These are phyloP conservation scores for Notocelia uddmanniana DNA, from an alignment of 2,888 invertebrate species.

Conservation along the genomic window DNA sequence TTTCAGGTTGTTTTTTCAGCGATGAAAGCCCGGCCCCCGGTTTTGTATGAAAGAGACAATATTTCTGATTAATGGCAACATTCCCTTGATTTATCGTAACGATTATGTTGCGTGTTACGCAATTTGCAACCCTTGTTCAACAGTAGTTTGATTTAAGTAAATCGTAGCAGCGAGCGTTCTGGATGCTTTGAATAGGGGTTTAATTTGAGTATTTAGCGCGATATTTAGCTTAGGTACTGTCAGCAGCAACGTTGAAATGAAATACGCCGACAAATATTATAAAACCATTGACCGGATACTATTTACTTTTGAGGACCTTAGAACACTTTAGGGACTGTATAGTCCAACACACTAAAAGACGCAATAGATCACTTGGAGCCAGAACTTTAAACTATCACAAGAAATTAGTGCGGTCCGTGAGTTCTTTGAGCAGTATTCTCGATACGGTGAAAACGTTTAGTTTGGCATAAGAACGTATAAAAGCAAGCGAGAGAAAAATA, in stretches of 20 bases:
- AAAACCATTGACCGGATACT: too few species aligned
- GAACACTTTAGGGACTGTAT: too few species aligned
- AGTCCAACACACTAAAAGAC: too few species aligned
- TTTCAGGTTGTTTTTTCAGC: slow-evolving; percentile 54
- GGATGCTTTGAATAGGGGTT: slow-evolving; percentile 23
- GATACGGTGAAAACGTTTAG: too few species aligned
- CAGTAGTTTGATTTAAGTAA: slow-evolving; percentile 43
- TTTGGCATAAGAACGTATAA: too few species aligned
- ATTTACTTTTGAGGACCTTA: too few species aligned
- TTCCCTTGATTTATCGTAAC: slow-evolving; percentile 45
- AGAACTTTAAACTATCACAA: neutral
- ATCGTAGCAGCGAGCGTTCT: slow-evolving; percentile 15
- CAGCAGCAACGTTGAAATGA: too few species aligned
- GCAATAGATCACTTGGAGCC: too few species aligned
- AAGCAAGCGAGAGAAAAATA: neutral
- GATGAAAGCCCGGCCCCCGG: slow-evolving; percentile 53
- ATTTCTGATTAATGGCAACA: slow-evolving; percentile 54
- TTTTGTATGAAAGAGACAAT: slow-evolving; percentile 61
- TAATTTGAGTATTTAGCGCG: slow-evolving; percentile 26
- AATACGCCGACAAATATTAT: too few species aligned
- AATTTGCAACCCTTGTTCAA: slow-evolving; percentile 45
- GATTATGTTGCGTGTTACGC: slow-evolving; percentile 45
- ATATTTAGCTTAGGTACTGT: neutral
- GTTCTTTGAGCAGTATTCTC: too few species aligned
- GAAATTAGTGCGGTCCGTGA: neutral